Conservation (phyloP, 2,888 invertebrate genomes). For the Rhamphomyia laevipes region DNA sequence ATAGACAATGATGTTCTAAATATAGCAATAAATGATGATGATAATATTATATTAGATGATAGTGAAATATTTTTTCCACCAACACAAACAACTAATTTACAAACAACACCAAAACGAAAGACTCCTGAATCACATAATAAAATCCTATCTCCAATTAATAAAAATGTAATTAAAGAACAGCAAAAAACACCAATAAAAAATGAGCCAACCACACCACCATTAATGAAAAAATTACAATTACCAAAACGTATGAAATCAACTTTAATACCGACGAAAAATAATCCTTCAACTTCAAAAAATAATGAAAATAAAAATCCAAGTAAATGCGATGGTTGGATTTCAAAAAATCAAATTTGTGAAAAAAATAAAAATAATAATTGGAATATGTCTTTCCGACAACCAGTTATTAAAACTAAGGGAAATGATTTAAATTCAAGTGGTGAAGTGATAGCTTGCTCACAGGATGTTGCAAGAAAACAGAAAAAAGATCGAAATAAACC, state of each 20-base stretch:
- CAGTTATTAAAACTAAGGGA: neutral
- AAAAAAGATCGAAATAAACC: neutral
- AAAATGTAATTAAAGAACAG: constrained; percentile 1
- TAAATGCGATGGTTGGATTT: neutral
- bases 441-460: neutral
- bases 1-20: constrained; percentile 22
- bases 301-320: neutral
- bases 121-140: too few relatives aligned
- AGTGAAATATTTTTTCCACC: constrained; percentile 16
- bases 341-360: neutral
- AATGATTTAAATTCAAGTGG: neutral
- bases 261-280: neutral
- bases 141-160: constrained; percentile 7
- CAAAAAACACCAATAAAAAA: neutral
- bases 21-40: constrained; percentile 25
- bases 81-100: constrained; percentile 1
- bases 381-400: neutral
- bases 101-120: constrained; percentile 8
- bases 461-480: neutral
- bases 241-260: constrained; percentile 1
- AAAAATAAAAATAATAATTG: neutral
- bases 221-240: constrained; percentile 6
- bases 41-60: constrained; percentile 15
- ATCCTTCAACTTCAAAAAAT: neutral
- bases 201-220: constrained; percentile 14